A percentile compares a stretch with the other conserved stretches of the same genome.
phyloP scores from a whole-genome alignment of 2,797 vertebrate species.

The Tragopan temminckii region DNA sequence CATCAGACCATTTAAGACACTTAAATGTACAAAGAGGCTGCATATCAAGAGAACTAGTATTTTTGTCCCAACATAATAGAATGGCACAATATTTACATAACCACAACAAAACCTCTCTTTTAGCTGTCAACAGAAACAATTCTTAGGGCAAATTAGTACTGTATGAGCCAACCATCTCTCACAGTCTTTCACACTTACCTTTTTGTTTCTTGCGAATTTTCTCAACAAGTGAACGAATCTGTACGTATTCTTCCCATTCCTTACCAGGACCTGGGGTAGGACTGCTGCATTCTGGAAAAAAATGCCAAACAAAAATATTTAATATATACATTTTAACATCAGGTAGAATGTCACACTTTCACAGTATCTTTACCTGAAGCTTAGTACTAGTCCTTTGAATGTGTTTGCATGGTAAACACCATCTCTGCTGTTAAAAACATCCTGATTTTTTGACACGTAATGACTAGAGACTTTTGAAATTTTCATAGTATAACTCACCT shows the following conservation, averaged over 20 bases:
- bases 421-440: not conserved
- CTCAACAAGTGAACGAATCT: conserved; percentile 93
- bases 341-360: not conserved
- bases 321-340: not conserved
- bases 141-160: not conserved
- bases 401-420: not conserved
- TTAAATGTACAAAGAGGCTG: not conserved
- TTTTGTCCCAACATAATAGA: not conserved
- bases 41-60: not conserved
- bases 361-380: not conserved
- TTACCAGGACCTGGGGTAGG: conserved; percentile 91
- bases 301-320: not conserved
- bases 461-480: not conserved
- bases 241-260: conserved; percentile 97
- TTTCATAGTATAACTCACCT: not conserved
- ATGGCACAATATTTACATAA: not conserved
- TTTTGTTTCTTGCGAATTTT: conserved; percentile 98
- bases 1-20: not conserved
- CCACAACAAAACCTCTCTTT: not conserved
- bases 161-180: not conserved
- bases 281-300: conserved; percentile 91
- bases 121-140: not conserved
- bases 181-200: conserved; percentile 79
- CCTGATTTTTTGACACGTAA: not conserved
- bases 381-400: not conserved